phyloP scores from a whole-genome alignment of 2,888 invertebrate genomes.

The Xanthorhoe spadicearia region DNA sequence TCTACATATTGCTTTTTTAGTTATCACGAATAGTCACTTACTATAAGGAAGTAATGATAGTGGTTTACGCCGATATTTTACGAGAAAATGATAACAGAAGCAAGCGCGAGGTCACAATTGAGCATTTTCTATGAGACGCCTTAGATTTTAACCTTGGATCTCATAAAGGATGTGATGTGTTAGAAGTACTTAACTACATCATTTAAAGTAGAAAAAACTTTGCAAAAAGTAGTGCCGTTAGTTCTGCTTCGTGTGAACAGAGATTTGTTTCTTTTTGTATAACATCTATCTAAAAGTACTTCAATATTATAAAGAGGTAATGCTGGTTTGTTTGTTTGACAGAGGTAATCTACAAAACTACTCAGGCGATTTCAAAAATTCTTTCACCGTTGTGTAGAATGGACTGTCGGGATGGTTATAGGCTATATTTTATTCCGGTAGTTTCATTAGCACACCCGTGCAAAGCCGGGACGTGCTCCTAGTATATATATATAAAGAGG shows the following conservation, averaged over 20 bases:
- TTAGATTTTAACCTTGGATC: slow-evolving; percentile 1
- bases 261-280: neutral
- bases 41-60: neutral
- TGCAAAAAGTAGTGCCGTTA: neutral
- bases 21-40: neutral
- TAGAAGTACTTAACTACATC: neutral
- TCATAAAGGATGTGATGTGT: neutral
- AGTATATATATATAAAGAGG: too few relatives aligned
- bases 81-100: neutral
- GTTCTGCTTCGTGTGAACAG: neutral
- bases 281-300: neutral
- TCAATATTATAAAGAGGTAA: too few relatives aligned
- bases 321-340: too few relatives aligned
- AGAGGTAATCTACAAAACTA: too few relatives aligned
- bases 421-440: too few relatives aligned
- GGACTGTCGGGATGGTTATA: too few relatives aligned
- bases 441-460: too few relatives aligned
- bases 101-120: neutral
- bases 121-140: neutral
- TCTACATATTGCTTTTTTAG: neutral
- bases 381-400: too few relatives aligned
- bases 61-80: slow-evolving; percentile 2
- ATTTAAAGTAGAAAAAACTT: neutral
- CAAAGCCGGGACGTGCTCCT: too few relatives aligned
- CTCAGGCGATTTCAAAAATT: too few relatives aligned